phyloP scores from a whole-genome alignment of 2,113 vertebrate species.

The Thunnus thynnus region DNA sequence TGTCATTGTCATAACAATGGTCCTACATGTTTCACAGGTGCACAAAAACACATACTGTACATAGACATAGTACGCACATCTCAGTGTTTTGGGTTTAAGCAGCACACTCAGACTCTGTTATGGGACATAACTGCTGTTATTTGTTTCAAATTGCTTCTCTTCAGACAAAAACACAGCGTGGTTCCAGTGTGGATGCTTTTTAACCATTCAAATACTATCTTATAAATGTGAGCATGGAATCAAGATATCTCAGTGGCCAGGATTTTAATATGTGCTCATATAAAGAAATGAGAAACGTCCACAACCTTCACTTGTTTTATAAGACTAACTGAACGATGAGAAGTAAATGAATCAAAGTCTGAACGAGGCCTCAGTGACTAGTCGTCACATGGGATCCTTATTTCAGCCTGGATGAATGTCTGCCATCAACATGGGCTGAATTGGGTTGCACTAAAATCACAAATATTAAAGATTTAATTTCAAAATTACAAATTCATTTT shows the following conservation, averaged over 20 bases:
- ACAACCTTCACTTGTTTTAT: background rate
- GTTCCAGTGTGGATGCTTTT: background rate
- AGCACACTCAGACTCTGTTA: background rate
- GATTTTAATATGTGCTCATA: background rate
- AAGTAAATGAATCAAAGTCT: background rate
- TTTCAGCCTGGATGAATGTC: background rate
- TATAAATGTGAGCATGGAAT: background rate
- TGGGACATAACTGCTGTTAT: background rate
- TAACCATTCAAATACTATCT: background rate
- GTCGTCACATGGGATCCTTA: background rate
- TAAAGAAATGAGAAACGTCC: background rate
- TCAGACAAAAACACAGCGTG: background rate
- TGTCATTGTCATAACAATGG: constrained; percentile 2
- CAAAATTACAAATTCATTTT: background rate
- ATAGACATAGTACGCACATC: constrained; percentile 27
- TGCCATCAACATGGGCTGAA: no score
- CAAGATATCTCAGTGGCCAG: no score
- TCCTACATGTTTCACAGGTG: constrained; percentile 1
- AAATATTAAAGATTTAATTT: background rate
- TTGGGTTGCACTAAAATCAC: background rate
- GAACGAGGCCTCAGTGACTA: background rate
- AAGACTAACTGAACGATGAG: background rate
- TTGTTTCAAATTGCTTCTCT: background rate
- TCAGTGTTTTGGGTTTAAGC: background rate
- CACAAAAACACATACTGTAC: constrained; percentile 37